Evolutionary conservation across 2,888 invertebrate genomes (phyloP), one percentile per base, ranked within the genome.

Genomic region (Limenitis camilla): DNA sequence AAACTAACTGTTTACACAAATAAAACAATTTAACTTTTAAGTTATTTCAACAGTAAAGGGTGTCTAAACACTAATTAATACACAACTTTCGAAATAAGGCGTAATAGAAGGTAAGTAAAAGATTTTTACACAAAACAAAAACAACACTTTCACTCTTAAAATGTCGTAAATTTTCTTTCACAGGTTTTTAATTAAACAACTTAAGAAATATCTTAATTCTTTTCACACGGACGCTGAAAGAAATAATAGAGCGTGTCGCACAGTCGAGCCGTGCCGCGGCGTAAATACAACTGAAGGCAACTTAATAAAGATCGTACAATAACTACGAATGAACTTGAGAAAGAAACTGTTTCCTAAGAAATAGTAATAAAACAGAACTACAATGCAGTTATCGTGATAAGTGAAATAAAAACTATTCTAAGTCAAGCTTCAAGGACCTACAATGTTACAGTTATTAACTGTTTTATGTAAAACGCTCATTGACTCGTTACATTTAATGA

Each of bases 261-360:
- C 76, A 67, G 53, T 70, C 76, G 70, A 69, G 66, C 75, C 59
- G 67, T 66, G 58, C 67, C 69, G 67, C 67, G 71, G 65, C 68
- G 66, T 74, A 68, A 69, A 68, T 72, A 69, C 69, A 65, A 78
- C 78, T 80, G 73, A 55, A 60, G 56, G 52, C 56, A 40, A 59
- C 50, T 44, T 46, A 71, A 74, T 76, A 74, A 77, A 79, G 73
- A 81, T 78, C 72, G 72, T 69, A 67, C 52, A 55, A 70, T 73
- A 71, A 55, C 55, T 52, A 48, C 71, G 69, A 71, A 75, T 72
- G 70, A 73, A 75, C 75, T 61, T 57, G 57, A 60, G 76, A 78
- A 75, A 72, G 71, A 74, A 71, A 66, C 66, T 60, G 59, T 61
- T 61, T 61, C 59, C 58, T 42, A 39, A 46, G 35, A 47, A 56